Evolutionary conservation across 2,797 vertebrate genomes (phyloP), one percentile per base, ranked within the genome.

Genomic region (Chanos chanos): DNA sequence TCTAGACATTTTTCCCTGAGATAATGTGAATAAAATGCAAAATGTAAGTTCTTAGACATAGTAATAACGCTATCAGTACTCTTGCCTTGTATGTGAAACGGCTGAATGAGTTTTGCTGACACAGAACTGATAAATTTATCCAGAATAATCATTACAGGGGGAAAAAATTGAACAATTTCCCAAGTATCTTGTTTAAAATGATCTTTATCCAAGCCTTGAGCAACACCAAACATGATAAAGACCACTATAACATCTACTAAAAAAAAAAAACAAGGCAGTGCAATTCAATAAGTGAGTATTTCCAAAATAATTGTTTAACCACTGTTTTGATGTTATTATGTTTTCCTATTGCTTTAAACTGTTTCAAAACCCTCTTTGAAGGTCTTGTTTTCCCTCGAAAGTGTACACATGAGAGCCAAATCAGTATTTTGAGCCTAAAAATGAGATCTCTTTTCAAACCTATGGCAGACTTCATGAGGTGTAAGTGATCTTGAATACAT

Each of bases 401-500:
- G 72, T 81, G 69, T 70, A 61, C 58, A 66, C 65, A 55, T 44
- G 71, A 70, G 58, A 73, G 68, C 12, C 36, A 72, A 73, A 84
- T 73, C 73, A 64, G 77, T 77, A 68, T 76, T 83, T 77, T 75
- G 51, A 75, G 69, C 45, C 64, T 63, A 76, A 77, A 77, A 60
- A 79, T 69, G 44, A 30, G 51, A 76, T 78, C 71, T 68, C 73
- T 79, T 71, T 76, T 77, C 25, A 52, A 77, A 83, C 58, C 75
- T 70, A 65, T 58, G 72, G 76, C 76, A 79, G 77, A 82, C 82
- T 87, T 79, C 74, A 73, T 77, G 83, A 86, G 74, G 82, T 87
- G 81, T 82, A 87, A 89, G 87, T 86, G 88, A 87, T 89, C 86
- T 86, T 83, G 72, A 85, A 86, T 88, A 80, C 80, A 90, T 89